Evolutionary conservation across 2,888 invertebrate genomes (phyloP), one percentile per base, ranked within the genome.

Genomic region (Pseudococcus longispinus): DNA sequence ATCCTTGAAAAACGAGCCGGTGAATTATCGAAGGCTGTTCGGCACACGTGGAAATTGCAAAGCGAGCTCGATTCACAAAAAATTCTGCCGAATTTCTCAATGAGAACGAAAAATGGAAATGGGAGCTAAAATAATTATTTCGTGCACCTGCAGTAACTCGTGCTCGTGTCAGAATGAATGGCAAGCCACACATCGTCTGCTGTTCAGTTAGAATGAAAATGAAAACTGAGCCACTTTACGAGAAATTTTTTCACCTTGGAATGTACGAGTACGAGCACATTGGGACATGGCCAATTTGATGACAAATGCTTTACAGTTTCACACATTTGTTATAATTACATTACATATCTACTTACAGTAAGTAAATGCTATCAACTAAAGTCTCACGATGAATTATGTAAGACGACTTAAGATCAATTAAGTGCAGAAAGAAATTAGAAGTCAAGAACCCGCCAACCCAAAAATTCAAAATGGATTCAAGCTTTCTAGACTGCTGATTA

Each of bases 191-290:
- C 70, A 60, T 60, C 60, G 70, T 29, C 29, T 8, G 6, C 29
- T 29, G 70, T 70, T 26, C 70, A 29, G 70, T 18, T 8, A 29
- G 29, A 70, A 13, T 70, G 32, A 70, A 70, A 29, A 70, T 29
- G 29, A 70, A 70, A 70, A 70, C 18, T 15, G 6, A 29, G 70
- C 70, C 29, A 70, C 29, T 70, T 70, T 4, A 6, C 26, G 70
- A 70, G 3, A 70, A 70, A 15, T 29, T 29, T 70, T 70, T 70
- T 70, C 70, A 70, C 70, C 70, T 70, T 70, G 70, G 70, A 65
- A 29, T 29, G 29, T 29, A 29, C 29, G 32, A n/a, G n/a, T n/a
- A n/a, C n/a, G n/a, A n/a, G n/a, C n/a, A n/a, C n/a, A n/a, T 70
- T 70, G 70, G 70, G 4, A 70, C 29, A 70, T 32, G 15, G 70